Base-by-base conservation (phyloP, 2,888 invertebrate species). In the Deroplatys truncata region DNA sequence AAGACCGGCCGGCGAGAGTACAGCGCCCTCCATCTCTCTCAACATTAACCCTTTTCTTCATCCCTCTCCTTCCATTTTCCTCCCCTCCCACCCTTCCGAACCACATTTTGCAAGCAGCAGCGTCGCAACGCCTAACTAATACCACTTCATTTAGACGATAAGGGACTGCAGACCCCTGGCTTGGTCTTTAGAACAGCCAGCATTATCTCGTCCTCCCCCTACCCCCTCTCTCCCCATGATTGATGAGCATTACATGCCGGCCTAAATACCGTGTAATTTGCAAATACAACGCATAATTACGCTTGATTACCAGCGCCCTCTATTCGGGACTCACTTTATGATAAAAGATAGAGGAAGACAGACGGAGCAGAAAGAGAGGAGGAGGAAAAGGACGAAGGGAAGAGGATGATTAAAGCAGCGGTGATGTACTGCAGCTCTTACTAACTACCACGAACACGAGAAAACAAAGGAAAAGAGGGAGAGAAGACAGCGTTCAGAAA, bases 201-300 rank as follows among this genome's bases (percentile, higher is more conserved):
- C 90, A 84, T 84, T 89, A 89, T 90, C 90, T 88, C 90, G 82
- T 72, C 49, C 85, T n/a, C 85, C 72, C 28, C 88, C 72, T 84
- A 29, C 10, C 84, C 88, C 84, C 43, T 72, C 89, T 86, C 89
- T 72, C 90, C 86, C 89, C 89, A 91, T 91, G 91, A 91, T 91
- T 91, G 90, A 91, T 91, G 91, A 89, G 90, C 91, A 91, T 90
- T 91, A 91, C 91, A 91, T 91, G 91, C 90, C 90, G 90, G 91
- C 90, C 95, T 96, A 96, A 96, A 96, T 96, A 95, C 95, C 96
- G 94, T 96, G 96, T 96, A 96, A 96, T 96, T 96, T 96, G 95
- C 95, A 96, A 96, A 96, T 94, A 95, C 95, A 95, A 95, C 95
- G 95, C 95, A 95, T 95, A 95, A 95, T 95, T 91, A 90, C 91